These are phyloP conservation scores for Zophobas morio DNA, from an alignment of 1,140 invertebrate genomes.

Conservation along the genomic window DNA sequence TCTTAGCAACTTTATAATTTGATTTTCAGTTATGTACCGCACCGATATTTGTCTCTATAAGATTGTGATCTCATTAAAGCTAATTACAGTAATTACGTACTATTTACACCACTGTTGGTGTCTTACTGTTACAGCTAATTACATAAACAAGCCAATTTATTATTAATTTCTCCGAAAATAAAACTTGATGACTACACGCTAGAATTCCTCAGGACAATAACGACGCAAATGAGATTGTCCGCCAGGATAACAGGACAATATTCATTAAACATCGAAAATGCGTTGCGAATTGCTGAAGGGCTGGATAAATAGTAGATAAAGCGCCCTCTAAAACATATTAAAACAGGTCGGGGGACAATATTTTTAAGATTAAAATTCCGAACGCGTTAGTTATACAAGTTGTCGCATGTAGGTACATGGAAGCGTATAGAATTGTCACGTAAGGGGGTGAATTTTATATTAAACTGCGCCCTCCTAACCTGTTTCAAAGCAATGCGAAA, in stretches of 20 bases:
- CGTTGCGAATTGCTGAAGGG: slow-evolving; percentile 44
- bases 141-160: neutral
- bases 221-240: slow-evolving; percentile 9
- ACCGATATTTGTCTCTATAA: too few species aligned
- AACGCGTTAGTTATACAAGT: slow-evolving; percentile 44
- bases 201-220: neutral
- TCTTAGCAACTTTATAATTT: too few species aligned
- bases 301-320: slow-evolving; percentile 44
- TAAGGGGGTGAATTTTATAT: slow-evolving; percentile 48
- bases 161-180: neutral
- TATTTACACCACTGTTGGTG: too few species aligned
- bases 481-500: slow-evolving; percentile 33
- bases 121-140: too few species aligned
- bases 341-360: slow-evolving; percentile 51
- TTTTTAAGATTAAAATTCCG: slow-evolving; percentile 55
- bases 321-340: slow-evolving; percentile 46
- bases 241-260: slow-evolving; percentile 35
- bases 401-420: slow-evolving; percentile 45
- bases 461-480: slow-evolving; percentile 51
- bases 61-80: too few species aligned
- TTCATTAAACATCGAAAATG: slow-evolving; percentile 45
- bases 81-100: too few species aligned
- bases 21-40: too few species aligned
- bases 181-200: neutral
- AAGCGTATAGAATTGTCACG: slow-evolving; percentile 48